These are phyloP conservation scores for Hafferia zeledoni DNA, from an alignment of 2,797 vertebrate genomes.

Conservation along the genomic window DNA sequence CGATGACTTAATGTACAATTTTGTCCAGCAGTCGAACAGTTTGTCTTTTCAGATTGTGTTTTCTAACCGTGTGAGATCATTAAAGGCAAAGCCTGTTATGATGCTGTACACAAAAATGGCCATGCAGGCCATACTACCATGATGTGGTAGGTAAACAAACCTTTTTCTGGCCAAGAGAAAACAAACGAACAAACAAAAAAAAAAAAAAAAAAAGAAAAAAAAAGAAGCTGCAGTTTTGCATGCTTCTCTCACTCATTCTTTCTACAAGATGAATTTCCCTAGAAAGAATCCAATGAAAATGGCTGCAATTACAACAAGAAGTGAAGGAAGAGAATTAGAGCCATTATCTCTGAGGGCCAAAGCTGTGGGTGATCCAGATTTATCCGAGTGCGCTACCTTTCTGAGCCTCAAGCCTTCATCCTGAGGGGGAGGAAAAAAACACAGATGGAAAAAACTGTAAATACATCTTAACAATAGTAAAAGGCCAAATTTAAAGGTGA, in stretches of 20 bases:
- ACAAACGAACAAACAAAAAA: conserved; percentile 61
- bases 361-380: conserved; percentile 84
- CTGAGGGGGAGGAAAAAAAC: conserved; percentile 71
- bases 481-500: not conserved
- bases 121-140: conserved; percentile 86
- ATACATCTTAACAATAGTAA: not conserved
- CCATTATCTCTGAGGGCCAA: conserved; percentile 87
- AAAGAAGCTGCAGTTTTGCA: conserved; percentile 82
- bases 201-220: conserved; percentile 23
- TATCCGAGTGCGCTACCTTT: conserved; percentile 88
- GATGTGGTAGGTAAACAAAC: conserved; percentile 96
- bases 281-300: conserved; percentile 99
- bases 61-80: conserved; percentile 86
- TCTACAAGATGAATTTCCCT: conserved; percentile 99
- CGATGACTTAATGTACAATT: conserved; percentile 82
- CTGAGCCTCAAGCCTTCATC: conserved; percentile 92
- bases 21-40: conserved; percentile 81
- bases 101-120: conserved; percentile 89
- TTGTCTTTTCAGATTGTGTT: conserved; percentile 80
- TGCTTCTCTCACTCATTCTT: conserved; percentile 79
- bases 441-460: conserved; percentile 5
- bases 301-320: conserved; percentile 98
- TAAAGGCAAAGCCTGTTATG: conserved; percentile 88
- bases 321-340: conserved; percentile 92
- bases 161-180: conserved; percentile 77